Conservation (phyloP, 2,797 vertebrate species). For the Tachyglossus aculeatus region DNA sequence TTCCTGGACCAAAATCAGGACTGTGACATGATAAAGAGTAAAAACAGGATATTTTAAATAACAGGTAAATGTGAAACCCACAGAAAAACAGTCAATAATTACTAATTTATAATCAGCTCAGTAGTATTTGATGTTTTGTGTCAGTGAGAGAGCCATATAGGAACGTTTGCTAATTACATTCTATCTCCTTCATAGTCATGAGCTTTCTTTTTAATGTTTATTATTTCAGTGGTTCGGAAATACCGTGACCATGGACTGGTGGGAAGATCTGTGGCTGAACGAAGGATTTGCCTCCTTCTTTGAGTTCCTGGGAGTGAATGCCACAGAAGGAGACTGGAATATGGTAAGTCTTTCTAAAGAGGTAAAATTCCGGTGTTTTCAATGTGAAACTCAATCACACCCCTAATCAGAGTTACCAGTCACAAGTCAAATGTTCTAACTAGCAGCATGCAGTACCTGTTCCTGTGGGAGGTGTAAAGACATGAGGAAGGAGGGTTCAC, state of each 20-base stretch:
- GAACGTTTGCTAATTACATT: neutral
- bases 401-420: no score
- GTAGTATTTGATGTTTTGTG: neutral
- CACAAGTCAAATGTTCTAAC: no score
- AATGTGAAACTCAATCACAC: no score
- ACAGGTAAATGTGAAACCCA: neutral
- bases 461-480: no score
- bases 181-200: neutral
- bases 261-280: constrained; percentile 98
- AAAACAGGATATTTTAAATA: neutral
- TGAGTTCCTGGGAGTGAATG: constrained; percentile 87
- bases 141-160: neutral
- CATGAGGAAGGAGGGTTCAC: neutral
- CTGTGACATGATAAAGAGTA: no score
- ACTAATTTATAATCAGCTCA: neutral
- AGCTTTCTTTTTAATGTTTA: constrained; percentile 23
- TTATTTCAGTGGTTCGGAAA: constrained; percentile 95
- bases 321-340: constrained; percentile 80
- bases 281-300: constrained; percentile 98
- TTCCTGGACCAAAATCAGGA: no score
- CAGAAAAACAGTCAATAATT: neutral
- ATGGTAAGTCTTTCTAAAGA: constrained; percentile 85
- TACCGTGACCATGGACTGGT: constrained; percentile 98
- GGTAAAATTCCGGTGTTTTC: no score
- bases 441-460: no score